These are phyloP conservation scores for Sycophila texana DNA, from an alignment of 2,888 invertebrate species.

Conservation along the genomic window DNA sequence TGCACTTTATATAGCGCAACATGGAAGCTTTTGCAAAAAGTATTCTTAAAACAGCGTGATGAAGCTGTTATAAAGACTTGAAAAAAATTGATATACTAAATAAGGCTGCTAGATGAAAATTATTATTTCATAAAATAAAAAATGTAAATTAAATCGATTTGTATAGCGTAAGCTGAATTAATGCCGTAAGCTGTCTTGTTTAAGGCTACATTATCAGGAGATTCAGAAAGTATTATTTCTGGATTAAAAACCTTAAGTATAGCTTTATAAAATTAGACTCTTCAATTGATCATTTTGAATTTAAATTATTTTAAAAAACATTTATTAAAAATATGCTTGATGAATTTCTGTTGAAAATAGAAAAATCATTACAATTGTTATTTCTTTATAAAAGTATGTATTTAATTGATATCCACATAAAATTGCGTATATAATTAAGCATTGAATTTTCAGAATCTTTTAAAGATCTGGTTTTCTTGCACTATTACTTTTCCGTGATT, in stretches of 20 bases:
- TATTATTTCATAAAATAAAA: neutral
- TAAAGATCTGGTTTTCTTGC: conserved; percentile 31
- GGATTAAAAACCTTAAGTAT: too few relatives aligned
- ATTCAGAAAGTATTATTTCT: too few relatives aligned
- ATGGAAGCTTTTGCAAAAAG: conserved; percentile 43
- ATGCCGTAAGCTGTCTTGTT: too few relatives aligned
- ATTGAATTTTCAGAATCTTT: conserved; percentile 22
- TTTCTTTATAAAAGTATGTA: conserved; percentile 37
- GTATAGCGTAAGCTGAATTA: neutral
- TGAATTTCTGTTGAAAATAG: conserved; percentile 37
- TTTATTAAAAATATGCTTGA: conserved; percentile 29
- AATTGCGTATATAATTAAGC: conserved; percentile 31
- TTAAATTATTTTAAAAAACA: conserved; percentile 28
- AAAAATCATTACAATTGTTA: conserved; percentile 27
- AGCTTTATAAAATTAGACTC: neutral
- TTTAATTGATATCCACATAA: conserved; percentile 29
- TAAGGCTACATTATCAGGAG: too few relatives aligned
- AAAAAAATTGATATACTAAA: conserved; percentile 40
- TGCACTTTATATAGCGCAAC: conserved; percentile 22
- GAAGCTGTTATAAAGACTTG: conserved; percentile 42
- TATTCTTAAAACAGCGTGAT: conserved; percentile 49
- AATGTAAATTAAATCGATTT: too few relatives aligned
- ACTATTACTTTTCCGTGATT: conserved; percentile 10
- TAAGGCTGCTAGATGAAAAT: conserved; percentile 52
- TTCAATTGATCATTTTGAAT: conserved; percentile 19